These are phyloP conservation scores for Myiagra hebetior DNA, from an alignment of 2,113 vertebrate species.

Conservation along the genomic window DNA sequence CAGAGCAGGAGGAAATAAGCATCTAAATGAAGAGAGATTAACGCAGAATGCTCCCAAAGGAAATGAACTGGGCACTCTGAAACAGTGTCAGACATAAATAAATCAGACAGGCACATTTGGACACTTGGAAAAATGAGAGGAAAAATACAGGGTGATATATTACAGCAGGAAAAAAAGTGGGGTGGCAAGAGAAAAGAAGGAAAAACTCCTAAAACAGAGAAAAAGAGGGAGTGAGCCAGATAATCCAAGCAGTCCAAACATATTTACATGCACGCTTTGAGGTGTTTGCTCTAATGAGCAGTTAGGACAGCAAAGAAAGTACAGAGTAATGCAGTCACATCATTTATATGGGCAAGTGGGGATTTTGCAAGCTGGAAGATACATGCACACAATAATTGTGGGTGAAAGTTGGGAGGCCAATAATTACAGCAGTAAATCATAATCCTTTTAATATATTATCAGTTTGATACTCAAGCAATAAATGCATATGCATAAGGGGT, in stretches of 20 bases:
- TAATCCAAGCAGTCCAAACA: background rate
- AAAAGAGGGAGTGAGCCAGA: background rate
- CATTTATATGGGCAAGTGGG: constrained; percentile 11
- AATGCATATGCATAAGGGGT: background rate
- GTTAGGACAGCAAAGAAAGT: constrained; percentile 14
- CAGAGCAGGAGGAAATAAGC: background rate
- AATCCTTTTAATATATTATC: constrained; percentile 58
- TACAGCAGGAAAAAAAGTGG: background rate
- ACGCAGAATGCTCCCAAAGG: background rate
- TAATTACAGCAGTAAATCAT: constrained; percentile 61
- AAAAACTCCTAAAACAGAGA: background rate
- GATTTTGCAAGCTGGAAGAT: constrained; percentile 39
- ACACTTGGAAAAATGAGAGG: constrained; percentile 28
- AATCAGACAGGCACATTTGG: background rate
- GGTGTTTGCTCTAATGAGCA: constrained; percentile 40
- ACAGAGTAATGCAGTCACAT: constrained; percentile 2
- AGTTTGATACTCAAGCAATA: constrained; percentile 36
- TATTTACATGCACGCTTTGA: constrained; percentile 18
- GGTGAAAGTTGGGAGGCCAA: constrained; percentile 38
- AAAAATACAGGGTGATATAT: background rate
- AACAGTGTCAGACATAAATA: constrained; percentile 42
- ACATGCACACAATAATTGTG: constrained; percentile 31
- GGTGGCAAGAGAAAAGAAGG: background rate
- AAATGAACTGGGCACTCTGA: constrained; percentile 25
- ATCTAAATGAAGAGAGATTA: constrained; percentile 32